Base-by-base conservation (phyloP, 2,888 invertebrate genomes). In the Pachymerium ferrugineum region DNA sequence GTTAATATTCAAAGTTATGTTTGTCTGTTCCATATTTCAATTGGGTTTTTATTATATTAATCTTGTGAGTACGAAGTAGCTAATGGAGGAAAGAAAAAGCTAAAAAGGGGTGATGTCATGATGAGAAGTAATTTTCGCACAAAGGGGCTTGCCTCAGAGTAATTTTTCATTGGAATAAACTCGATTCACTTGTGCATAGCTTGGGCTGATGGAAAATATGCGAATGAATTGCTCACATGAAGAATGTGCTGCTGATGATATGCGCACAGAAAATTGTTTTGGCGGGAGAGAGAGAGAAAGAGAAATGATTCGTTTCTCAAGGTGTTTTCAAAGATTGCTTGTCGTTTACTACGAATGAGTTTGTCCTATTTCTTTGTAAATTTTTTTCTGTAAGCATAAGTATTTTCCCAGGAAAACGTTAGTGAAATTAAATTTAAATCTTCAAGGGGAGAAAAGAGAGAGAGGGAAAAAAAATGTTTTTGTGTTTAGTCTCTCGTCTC, bases 11-110 rank as follows among this genome's bases (percentile, higher is more conserved):
- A 54, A 54, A 54, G 47, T 54, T 54, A 54, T 54, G 47, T 54
- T 54, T 54, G 47, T 54, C 47, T 54, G 47, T 54, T 19, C 47
- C 47, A 54, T 54, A 54, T 54, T 54, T 54, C 47, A 54, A 54
- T 54, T 54, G 47, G 47, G 47, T 54, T 54, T 54, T 54, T 54
- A 54, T 54, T 54, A 54, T 54, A 54, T 54, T 54, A 54, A 54
- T 54, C 47, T 54, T 54, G 47, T 19, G 47, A 54, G 47, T 54
- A 54, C 22, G 47, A 22, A 54, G 47, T 54, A 54, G 47, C 47
- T 54, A 54, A 54, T 54, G 47, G 47, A 54, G 47, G 47, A 54
- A 54, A 54, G 47, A 54, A 54, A 54, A 54, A 54, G 47, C 47
- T 54, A 54, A 54, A 54, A 54, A 19, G 19, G 47, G 47, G 47